These are phyloP conservation scores for Agonopterix alstromeriana DNA, from an alignment of 2,888 invertebrate species.

Conservation along the genomic window DNA sequence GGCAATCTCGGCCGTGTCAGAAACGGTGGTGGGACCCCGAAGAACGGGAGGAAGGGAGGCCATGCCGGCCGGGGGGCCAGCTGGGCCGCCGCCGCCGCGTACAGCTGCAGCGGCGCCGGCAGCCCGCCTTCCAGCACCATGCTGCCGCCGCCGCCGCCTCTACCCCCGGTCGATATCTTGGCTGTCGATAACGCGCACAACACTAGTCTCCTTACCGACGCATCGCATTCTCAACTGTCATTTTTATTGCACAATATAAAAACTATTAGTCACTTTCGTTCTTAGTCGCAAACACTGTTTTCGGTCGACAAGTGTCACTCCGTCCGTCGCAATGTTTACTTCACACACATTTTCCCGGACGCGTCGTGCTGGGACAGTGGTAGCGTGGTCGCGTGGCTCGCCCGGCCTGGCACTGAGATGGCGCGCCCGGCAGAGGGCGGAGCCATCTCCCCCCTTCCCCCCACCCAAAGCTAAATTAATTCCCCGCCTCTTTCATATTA, in stretches of 20 bases:
- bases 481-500: constrained; percentile 75
- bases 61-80: constrained; percentile 74
- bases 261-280: not conserved
- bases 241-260: constrained; percentile 12
- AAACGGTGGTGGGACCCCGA: constrained; percentile 77
- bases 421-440: constrained; percentile 60
- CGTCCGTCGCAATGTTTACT: constrained; percentile 15
- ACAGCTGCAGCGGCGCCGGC: constrained; percentile 83
- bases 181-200: constrained; percentile 35
- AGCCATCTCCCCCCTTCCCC: constrained; percentile 53
- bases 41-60: constrained; percentile 79
- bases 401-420: constrained; percentile 62
- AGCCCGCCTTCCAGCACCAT: constrained; percentile 83
- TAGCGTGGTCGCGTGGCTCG: constrained; percentile 36
- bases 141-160: constrained; percentile 38
- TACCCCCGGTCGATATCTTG: constrained; percentile 50
- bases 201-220: constrained; percentile 24
- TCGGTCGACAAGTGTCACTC: constrained; percentile 5
- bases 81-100: constrained; percentile 82
- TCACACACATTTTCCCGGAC: constrained; percentile 17
- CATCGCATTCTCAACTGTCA: constrained; percentile 42
- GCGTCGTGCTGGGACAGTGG: constrained; percentile 14
- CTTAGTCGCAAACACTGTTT: constrained; percentile 2
- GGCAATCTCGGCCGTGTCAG: constrained; percentile 64
- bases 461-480: constrained; percentile 58